These are phyloP conservation scores for Ostrea edulis DNA, from an alignment of 1,140 invertebrate genomes.

Conservation along the genomic window DNA sequence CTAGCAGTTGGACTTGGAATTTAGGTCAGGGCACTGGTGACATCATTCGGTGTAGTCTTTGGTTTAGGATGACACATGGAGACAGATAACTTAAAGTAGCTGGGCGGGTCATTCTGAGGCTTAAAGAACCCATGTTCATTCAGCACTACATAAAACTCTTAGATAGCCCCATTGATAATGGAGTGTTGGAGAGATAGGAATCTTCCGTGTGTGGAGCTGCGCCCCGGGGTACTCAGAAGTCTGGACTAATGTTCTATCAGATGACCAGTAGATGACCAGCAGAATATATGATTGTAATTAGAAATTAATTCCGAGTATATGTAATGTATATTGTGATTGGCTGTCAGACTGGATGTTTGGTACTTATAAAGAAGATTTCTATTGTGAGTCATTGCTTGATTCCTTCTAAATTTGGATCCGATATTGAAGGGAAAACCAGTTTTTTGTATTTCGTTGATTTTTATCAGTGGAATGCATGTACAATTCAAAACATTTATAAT, in stretches of 20 bases:
- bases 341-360: too few species aligned
- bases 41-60: neutral
- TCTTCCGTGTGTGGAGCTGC: neutral
- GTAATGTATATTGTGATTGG: too few species aligned
- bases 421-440: too few species aligned
- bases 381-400: too few species aligned
- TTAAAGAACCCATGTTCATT: neutral
- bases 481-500: too few species aligned
- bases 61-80: neutral
- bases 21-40: neutral
- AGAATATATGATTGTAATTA: too few species aligned
- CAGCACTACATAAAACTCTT: constrained; percentile 22
- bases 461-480: too few species aligned
- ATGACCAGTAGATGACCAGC: neutral
- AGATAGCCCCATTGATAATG: neutral
- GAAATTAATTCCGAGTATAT: neutral
- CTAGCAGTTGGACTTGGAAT: neutral
- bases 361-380: too few species aligned
- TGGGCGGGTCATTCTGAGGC: neutral
- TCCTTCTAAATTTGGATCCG: too few species aligned
- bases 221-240: neutral
- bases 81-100: neutral
- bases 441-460: too few species aligned
- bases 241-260: neutral
- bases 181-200: constrained; percentile 16